phyloP scores from a whole-genome alignment of 1,140 invertebrate genomes.

The Bradynema listronoti region DNA sequence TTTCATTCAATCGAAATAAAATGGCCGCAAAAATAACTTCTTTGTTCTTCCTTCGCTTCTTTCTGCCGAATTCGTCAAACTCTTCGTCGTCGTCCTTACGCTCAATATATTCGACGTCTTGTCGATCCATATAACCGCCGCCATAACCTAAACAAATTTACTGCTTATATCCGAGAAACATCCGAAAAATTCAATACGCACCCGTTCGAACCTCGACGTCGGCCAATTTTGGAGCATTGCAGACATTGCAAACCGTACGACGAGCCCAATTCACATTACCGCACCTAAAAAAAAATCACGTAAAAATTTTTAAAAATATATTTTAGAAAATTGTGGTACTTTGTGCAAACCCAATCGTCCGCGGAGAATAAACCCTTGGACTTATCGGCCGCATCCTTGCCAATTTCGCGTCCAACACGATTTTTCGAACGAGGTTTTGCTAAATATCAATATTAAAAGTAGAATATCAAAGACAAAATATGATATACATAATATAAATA shows the following conservation, averaged over 20 bases:
- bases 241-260: constrained; percentile 91
- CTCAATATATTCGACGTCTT: constrained; percentile 81
- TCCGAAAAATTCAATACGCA: constrained; percentile 13
- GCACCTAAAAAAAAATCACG: constrained; percentile 64
- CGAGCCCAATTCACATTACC: constrained; percentile 99
- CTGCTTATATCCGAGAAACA: background rate
- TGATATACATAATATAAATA: background rate
- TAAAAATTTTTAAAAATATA: constrained; percentile 17
- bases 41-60: constrained; percentile 61
- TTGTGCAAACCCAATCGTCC: constrained; percentile 98
- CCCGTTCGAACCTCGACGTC: constrained; percentile 71
- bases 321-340: constrained; percentile 61
- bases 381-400: constrained; percentile 93
- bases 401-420: constrained; percentile 90
- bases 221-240: constrained; percentile 91
- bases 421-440: constrained; percentile 63
- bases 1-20: no score
- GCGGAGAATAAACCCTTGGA: constrained; percentile 94
- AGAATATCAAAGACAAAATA: background rate
- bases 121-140: constrained; percentile 75
- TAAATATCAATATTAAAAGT: constrained; percentile 23
- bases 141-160: constrained; percentile 54
- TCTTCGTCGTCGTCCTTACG: constrained; percentile 74
- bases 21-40: constrained; percentile 7
- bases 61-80: constrained; percentile 88